Base-by-base conservation (phyloP, 92 coral and sea anemone species). In the Porites lobata region DNA sequence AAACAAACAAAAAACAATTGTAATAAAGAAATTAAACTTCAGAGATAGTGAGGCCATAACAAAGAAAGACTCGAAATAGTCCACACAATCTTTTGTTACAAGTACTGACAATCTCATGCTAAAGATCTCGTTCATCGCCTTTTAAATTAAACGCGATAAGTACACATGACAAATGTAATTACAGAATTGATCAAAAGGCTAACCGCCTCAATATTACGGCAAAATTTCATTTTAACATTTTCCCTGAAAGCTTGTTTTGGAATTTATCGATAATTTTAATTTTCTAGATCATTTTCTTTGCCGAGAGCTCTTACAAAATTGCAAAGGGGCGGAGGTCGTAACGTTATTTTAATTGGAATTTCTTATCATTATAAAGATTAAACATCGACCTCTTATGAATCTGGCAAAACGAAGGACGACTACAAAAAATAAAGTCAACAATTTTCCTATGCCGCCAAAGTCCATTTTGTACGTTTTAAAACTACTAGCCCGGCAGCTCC, bases 261-360 rank as follows among this genome's bases (percentile, higher is more conserved):
- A 50, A 12, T n/a, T 24, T 1, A 77, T 22, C 52, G 32, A 13
- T 51, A 71, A 71, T n/a, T 32, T 76, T 4, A 54, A 17, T 53
- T 56, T 75, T 11, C 19, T 72, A 4, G 68, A 17, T 10, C 11
- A 17, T 65, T 54, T 22, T 43, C 43, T 26, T 76, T 76, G 56
- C 66, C 66, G 32, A 14, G 66, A 24, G 80, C 80, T 76, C 51
- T 76, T 32, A 7, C 69, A 10, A 32, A 61, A 78, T 61, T 29
- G 63, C 57, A 17, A 17, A 10, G 26, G 50, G 38, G 4, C 47
- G 47, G 47, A 38, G 47, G 47, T 38, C 47, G 47, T 38, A 38
- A 38, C 0, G 7, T 70, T 3, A 26, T 4, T 38, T 70, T 38
- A 4, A 50, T 38, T 78, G 38, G 61, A 8, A 62, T 78, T 76